Conservation (phyloP, 2,113 vertebrate genomes). For the Myrmecobius fasciatus region DNA sequence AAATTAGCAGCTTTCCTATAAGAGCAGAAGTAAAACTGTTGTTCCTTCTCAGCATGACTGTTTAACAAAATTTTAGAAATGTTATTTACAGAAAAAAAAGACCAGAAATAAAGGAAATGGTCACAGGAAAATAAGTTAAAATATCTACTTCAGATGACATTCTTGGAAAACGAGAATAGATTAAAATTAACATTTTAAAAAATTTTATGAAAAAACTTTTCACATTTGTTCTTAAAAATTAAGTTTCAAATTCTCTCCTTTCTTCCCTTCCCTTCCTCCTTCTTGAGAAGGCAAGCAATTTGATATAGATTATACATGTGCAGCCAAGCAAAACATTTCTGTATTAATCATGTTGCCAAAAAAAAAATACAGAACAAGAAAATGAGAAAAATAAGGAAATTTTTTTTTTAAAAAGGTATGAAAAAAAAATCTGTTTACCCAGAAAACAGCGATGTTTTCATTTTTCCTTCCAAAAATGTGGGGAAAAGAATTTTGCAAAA, state of each 20-base stretch:
- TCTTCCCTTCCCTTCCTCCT: no score
- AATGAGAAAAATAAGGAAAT: background rate
- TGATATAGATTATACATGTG: background rate
- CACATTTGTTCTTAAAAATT: background rate
- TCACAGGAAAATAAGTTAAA: background rate
- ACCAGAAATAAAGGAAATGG: background rate
- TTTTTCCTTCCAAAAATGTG: no score
- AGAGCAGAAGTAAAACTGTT: background rate
- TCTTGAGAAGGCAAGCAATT: background rate
- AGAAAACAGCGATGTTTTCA: no score
- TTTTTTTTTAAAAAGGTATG: no score
- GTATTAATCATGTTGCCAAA: background rate
- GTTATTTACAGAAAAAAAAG: background rate
- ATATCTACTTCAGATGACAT: background rate
- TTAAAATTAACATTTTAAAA: no score
- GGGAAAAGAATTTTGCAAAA: no score
- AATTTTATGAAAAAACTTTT: no score
- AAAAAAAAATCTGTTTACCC: no score
- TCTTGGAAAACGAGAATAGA: no score
- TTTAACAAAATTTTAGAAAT: background rate
- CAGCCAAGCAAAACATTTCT: background rate
- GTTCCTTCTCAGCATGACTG: background rate
- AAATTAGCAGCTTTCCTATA: background rate
- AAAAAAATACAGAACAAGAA: background rate
- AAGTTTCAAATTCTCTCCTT: background rate